Percentiles rank a stretch among this genome's conserved stretches.
Conservation (phyloP, 1,140 invertebrate genomes). For the Philotrypesis tridentata region DNA sequence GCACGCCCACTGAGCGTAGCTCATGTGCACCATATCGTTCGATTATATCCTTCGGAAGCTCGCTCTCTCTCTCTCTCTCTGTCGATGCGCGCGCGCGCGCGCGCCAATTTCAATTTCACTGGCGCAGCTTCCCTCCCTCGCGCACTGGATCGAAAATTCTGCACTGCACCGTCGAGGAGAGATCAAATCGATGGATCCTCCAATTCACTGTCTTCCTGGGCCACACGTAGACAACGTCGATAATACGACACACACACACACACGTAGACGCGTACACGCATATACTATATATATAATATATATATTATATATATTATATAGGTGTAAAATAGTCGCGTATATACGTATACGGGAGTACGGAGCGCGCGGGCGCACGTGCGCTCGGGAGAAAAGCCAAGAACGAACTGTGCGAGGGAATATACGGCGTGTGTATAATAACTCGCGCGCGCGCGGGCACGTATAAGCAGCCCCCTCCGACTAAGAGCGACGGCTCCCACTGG, state of each 20-base stretch:
- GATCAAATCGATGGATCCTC: too few relatives aligned
- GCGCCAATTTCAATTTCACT: neutral
- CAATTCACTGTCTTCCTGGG: too few relatives aligned
- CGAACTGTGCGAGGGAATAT: neutral
- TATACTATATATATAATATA: too few relatives aligned
- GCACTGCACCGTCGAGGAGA: too few relatives aligned
- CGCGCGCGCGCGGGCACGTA: too few relatives aligned
- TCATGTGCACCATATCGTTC: constrained; percentile 70
- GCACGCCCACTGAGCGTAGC: constrained; percentile 72
- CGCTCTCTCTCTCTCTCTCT: neutral
- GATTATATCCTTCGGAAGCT: neutral
- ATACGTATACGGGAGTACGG: neutral
- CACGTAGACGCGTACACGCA: too few relatives aligned
- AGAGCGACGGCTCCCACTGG: constrained; percentile 17
- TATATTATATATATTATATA: neutral
- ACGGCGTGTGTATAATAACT: too few relatives aligned
- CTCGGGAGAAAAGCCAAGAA: neutral
- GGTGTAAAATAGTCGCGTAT: too few relatives aligned
- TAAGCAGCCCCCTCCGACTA: constrained; percentile 2
- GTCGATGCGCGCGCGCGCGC: neutral
- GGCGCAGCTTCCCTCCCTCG: too few relatives aligned
- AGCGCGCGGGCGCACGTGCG: neutral
- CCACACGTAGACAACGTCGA: too few relatives aligned
- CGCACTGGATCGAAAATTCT: too few relatives aligned
- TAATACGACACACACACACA: too few relatives aligned